These are phyloP conservation scores for Cygnus atratus DNA, from an alignment of 2,113 vertebrate species.

Conservation along the genomic window DNA sequence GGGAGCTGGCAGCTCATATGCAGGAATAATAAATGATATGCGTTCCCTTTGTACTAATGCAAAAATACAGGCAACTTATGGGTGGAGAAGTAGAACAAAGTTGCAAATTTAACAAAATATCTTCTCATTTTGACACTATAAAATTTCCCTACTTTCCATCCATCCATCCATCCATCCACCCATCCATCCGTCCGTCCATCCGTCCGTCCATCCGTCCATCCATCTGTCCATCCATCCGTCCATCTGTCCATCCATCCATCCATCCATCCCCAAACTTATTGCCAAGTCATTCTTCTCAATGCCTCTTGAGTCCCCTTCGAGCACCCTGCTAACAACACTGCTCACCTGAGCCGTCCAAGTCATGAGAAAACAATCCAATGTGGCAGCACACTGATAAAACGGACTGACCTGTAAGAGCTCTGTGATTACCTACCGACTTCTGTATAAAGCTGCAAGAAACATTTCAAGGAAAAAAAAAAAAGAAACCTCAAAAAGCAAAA, in stretches of 20 bases:
- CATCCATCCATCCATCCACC: too few species aligned
- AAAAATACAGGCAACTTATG: background rate
- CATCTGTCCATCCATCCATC: too few species aligned
- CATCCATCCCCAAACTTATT: background rate
- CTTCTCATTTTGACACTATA: background rate
- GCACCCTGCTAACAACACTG: background rate
- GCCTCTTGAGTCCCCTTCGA: background rate
- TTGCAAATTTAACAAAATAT: background rate
- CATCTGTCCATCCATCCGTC: too few species aligned
- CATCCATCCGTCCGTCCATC: background rate
- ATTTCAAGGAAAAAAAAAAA: background rate
- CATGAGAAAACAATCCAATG: rapidly evolving
- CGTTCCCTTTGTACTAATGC: background rate
- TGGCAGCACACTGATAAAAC: background rate
- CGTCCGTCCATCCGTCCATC: too few species aligned
- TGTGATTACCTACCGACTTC: rapidly evolving
- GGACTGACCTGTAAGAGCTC: background rate
- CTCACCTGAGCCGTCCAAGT: background rate
- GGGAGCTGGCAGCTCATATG: background rate
- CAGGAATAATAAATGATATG: background rate
- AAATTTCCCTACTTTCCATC: background rate
- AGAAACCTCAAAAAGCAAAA: background rate
- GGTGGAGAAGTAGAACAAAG: background rate
- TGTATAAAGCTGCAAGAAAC: background rate
- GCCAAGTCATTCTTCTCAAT: background rate